These are phyloP conservation scores for Galleria mellonella DNA, from an alignment of 1,140 invertebrate species.

Conservation along the genomic window DNA sequence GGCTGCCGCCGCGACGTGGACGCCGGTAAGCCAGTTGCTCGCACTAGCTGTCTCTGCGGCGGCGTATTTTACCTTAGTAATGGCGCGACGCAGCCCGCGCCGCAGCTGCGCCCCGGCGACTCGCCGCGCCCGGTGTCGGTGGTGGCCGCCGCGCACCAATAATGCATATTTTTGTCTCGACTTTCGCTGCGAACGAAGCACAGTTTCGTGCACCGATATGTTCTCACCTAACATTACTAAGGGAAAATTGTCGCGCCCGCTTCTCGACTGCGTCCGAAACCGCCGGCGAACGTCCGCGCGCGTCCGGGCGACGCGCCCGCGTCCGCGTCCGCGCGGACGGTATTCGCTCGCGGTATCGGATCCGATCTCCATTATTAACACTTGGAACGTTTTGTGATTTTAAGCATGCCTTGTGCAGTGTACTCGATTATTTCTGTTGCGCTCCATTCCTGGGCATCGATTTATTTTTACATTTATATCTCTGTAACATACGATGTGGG, in stretches of 20 bases:
- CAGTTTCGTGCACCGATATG: slow-evolving; percentile 5
- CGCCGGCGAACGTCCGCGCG: slow-evolving; percentile 11
- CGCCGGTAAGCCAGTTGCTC: slow-evolving; percentile 38
- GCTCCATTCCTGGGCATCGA: not conserved
- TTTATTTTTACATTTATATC: not conserved
- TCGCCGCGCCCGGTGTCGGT: not conserved
- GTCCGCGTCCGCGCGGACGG: slow-evolving; percentile 1
- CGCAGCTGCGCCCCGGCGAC: not conserved
- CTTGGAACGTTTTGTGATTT: slow-evolving; percentile 21
- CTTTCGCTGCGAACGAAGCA: slow-evolving; percentile 7
- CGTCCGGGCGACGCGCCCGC: not conserved
- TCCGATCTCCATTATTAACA: slow-evolving; percentile 29
- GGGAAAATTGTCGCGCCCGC: slow-evolving; percentile 59
- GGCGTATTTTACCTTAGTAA: slow-evolving; percentile 58
- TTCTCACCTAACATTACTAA: slow-evolving; percentile 52
- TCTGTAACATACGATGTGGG: not conserved
- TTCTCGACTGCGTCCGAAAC: slow-evolving; percentile 22
- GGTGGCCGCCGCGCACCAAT: slow-evolving; percentile 21
- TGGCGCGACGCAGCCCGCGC: slow-evolving; percentile 2
- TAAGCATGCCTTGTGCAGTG: slow-evolving; percentile 39
- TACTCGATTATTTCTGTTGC: slow-evolving; percentile 27
- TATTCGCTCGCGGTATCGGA: slow-evolving; percentile 26
- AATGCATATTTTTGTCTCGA: slow-evolving; percentile 55
- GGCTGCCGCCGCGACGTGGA: slow-evolving; percentile 9
- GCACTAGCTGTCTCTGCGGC: slow-evolving; percentile 15